These are phyloP conservation scores for Nothoprocta perdicaria DNA, from an alignment of 2,113 vertebrate species.

Conservation along the genomic window DNA sequence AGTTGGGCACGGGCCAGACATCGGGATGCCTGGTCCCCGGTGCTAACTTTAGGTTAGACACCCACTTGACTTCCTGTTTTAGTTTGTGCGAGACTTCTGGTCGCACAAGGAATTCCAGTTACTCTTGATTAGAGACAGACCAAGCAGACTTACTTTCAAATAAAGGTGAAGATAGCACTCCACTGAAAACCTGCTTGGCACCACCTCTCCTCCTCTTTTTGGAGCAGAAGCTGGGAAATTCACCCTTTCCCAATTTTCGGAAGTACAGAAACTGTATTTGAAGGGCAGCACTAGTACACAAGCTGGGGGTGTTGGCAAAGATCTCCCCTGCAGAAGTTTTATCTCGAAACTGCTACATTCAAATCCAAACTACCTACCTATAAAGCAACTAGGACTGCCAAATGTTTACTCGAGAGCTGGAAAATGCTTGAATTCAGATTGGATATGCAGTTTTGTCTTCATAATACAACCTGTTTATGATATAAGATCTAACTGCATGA, in stretches of 20 bases:
- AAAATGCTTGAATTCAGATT: not conserved
- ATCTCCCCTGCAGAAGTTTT: not conserved
- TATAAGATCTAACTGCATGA: not conserved
- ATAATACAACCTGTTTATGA: not conserved
- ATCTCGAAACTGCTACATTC: not conserved
- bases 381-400: not conserved
- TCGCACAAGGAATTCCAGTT: slow-evolving; percentile 29
- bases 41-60: slow-evolving; percentile 43
- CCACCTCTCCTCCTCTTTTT: not conserved
- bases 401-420: not conserved
- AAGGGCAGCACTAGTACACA: not conserved
- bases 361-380: not conserved
- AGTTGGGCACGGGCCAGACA: not conserved
- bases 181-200: not conserved
- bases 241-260: not conserved
- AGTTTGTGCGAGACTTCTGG: not conserved
- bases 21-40: slow-evolving; percentile 23
- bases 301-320: not conserved
- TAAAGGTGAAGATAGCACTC: not conserved
- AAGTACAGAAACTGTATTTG: not conserved
- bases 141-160: not conserved
- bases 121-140: not conserved
- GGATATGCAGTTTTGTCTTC: not conserved
- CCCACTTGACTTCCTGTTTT: slow-evolving; percentile 35
- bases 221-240: not conserved